phyloP scores from a whole-genome alignment of 2,113 vertebrate genomes.

The Telmatochromis brichardi region DNA sequence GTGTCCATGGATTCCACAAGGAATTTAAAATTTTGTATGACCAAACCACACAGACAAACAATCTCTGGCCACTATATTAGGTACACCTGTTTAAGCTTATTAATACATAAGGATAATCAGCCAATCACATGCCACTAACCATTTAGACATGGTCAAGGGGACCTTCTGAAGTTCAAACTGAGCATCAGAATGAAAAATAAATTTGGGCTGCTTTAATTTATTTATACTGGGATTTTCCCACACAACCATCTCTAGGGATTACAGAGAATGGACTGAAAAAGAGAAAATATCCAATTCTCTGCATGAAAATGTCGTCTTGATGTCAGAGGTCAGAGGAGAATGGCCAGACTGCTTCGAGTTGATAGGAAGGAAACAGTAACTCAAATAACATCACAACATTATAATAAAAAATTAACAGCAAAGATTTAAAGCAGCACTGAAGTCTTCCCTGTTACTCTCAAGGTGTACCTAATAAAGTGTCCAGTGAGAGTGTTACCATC shows the following conservation, averaged over 20 bases:
- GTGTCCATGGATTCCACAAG: not conserved
- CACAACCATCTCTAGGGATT: not conserved
- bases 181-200: not conserved
- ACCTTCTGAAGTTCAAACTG: rapidly evolving
- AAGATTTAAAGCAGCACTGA: rapidly evolving
- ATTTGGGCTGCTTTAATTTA: not conserved
- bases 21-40: not conserved
- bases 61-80: not conserved
- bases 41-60: too few relatives aligned
- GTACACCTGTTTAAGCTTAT: not conserved
- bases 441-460: not conserved
- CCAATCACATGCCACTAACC: not conserved
- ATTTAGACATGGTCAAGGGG: not conserved
- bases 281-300: not conserved
- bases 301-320: not conserved
- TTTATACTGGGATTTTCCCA: rapidly evolving
- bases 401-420: not conserved
- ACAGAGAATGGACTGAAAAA: not conserved
- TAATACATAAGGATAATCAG: not conserved
- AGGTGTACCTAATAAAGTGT: not conserved
- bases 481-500: not conserved
- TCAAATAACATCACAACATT: not conserved
- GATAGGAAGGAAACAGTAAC: not conserved
- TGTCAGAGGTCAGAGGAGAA: not conserved
- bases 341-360: not conserved